Evolutionary conservation across 2,888 invertebrate genomes (phyloP), one percentile per base, ranked within the genome.

Genomic region (Spilosoma lubricipeda): DNA sequence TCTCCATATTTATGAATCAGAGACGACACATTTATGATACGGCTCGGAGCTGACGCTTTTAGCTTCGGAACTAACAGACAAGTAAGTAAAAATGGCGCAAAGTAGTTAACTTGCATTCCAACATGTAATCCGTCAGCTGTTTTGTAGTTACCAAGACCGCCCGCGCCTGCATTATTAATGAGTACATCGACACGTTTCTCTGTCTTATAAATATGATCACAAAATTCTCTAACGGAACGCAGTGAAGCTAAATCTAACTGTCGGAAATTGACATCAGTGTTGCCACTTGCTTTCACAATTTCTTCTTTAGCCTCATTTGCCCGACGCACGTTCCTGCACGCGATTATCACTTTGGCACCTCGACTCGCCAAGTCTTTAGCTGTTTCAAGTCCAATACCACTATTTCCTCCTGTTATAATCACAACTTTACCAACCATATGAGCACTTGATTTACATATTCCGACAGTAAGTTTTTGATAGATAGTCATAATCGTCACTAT

Each of bases 31-130:
- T 96, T 97, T 18, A 97, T 88, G 69, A 97, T 96, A 77, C 97
- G 96, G 76, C 97, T 96, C 13, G 96, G 96, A 2, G 95, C 94
- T 4, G 96, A 96, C n/a, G 89, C 85, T 90, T 97, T 97, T 30
- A 97, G 80, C 36, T 94, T 80, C 11, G 95, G 94, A 27, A 95
- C 72, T 80, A 97, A 84, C 27, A 98, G 92, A 85, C 97, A 97
- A 3, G 97, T 98, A 72, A 98, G 93, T 72, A 98, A 93, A 89
- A 98, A 98, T 2, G 97, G 97, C 23, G 97, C 97, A 86, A 97
- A 97, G 90, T 97, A 97, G 89, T 98, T 98, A 70, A 97, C 96
- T 87, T 97, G 97, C 96, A 97, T 97, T 75, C 96, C 96, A n/a
- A 95, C 89, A 82, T 97, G 97, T 75, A 97, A 92, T 7, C 97